These are phyloP conservation scores for Ochlodes sylvanus DNA, from an alignment of 2,888 invertebrate species.

Conservation along the genomic window DNA sequence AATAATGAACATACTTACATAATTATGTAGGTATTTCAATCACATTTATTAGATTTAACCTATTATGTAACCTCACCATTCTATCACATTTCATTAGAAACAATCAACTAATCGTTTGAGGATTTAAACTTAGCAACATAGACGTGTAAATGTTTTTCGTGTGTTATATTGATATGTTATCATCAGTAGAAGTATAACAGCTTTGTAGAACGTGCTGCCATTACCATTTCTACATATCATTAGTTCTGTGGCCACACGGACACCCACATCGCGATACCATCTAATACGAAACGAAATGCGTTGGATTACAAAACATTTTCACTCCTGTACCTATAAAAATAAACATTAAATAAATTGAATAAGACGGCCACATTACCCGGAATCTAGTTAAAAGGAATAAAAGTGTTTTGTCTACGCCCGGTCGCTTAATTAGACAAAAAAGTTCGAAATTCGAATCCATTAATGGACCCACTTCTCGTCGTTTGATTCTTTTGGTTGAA, in stretches of 20 bases:
- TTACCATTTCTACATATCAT: neutral
- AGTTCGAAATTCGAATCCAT: conserved; percentile 55
- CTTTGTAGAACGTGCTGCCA: neutral
- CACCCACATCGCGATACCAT: conserved; percentile 44
- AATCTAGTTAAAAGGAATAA: conserved; percentile 46
- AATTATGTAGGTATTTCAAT: too few relatives aligned
- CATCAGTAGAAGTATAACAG: neutral
- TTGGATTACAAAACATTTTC: conserved; percentile 35
- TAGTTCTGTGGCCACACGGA: conserved; percentile 16
- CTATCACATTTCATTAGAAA: too few relatives aligned
- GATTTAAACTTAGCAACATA: too few relatives aligned
- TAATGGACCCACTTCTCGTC: conserved; percentile 56
- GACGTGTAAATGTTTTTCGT: too few relatives aligned
- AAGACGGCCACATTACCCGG: conserved; percentile 49
- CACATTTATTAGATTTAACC: too few relatives aligned
- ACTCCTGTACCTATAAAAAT: conserved; percentile 39
- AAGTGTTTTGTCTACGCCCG: conserved; percentile 48
- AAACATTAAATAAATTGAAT: conserved; percentile 46
- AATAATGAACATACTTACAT: too few relatives aligned
- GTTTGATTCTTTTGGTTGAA: conserved; percentile 43
- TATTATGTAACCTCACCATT: too few relatives aligned
- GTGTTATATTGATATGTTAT: too few relatives aligned
- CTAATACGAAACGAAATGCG: conserved; percentile 36
- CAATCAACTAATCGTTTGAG: too few relatives aligned
- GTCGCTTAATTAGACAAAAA: conserved; percentile 50